Base-by-base conservation (phyloP, 2,113 vertebrate species). In the Tupaia tana region DNA sequence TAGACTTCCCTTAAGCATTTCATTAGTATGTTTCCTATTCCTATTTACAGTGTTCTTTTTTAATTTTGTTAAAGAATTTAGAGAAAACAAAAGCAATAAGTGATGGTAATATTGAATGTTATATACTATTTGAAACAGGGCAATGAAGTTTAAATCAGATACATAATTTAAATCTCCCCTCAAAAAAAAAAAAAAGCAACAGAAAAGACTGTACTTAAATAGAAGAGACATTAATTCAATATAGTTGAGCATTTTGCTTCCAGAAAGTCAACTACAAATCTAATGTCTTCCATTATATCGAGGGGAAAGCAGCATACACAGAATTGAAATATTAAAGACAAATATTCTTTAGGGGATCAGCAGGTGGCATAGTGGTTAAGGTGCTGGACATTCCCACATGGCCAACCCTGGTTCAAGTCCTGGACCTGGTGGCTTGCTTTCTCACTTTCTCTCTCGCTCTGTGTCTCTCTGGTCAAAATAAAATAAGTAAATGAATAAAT, bases 181-280 rank as follows among this genome's bases (percentile, higher is more conserved):
- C 43, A 43, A 63, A 96, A 94, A 87, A 63, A 90, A 63, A 52
- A 14, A 96, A 83, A 0, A 82, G 31, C 12, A 70, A 63, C 4
- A 59, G 22, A 12, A n/a, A 80, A 89, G 70, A 71, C 27, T 86
- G 5, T 85, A 77, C 27, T 90, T 66, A 73, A 88, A 24, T 56
- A 78, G 74, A 94, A 92, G 61, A 86, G 22, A 93, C 18, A 90
- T 56, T 69, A 91, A 89, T 89, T 89, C 80, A 86, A 71, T 81
- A 79, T 10, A 66, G 61, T 54, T 84, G 56, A 84, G 58, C 86
- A 70, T 84, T 7, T 19, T 70, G 31, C 91, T 59, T 59, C 93
- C 93, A 93, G 63, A 91, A 96, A 90, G 7, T 69, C 61, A 90
- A 70, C 25, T 95, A 15, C 71, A 97, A 97, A 98, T 54, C 25